Evolutionary conservation across 2,888 invertebrate genomes (phyloP).

Genomic region (Ochropleura plecta): DNA sequence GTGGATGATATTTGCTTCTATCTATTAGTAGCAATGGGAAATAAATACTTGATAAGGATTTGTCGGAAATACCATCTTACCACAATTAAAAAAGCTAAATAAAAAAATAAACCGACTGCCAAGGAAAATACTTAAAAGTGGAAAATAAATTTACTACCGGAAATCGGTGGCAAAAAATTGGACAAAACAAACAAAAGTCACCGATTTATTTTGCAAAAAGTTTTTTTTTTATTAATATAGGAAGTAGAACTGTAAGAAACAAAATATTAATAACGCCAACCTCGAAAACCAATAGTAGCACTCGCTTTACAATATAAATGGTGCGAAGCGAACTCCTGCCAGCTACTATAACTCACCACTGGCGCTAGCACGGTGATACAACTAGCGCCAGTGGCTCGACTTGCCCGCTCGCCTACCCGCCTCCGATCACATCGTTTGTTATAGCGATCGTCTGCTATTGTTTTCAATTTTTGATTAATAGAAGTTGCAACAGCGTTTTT

Average conservation of each 20-base stretch:
- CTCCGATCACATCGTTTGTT: constrained; percentile 43
- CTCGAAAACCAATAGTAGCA: constrained; percentile 27
- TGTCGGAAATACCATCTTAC: no score
- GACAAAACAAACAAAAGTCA: no score
- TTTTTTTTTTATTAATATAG: no score
- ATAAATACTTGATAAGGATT: no score
- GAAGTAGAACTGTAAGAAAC: neutral
- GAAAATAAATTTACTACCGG: no score
- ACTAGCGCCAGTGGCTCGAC: constrained; percentile 45
- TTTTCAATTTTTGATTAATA: constrained; percentile 50
- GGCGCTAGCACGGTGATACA: constrained; percentile 48
- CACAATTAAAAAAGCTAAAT: no score
- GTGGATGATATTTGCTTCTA: no score
- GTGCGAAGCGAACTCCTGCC: constrained; percentile 45
- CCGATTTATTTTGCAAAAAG: no score
- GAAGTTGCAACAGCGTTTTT: neutral
- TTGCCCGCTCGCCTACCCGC: constrained; percentile 41
- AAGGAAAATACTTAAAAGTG: no score
- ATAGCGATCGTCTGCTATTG: constrained; percentile 36
- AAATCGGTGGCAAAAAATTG: no score
- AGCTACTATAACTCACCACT: constrained; percentile 54
- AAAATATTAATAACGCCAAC: neutral
- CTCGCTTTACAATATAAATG: constrained; percentile 47
- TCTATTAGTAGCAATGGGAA: no score
- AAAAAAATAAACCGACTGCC: no score